Base-by-base conservation (phyloP, 2,888 invertebrate genomes). In the Noctua janthe region DNA sequence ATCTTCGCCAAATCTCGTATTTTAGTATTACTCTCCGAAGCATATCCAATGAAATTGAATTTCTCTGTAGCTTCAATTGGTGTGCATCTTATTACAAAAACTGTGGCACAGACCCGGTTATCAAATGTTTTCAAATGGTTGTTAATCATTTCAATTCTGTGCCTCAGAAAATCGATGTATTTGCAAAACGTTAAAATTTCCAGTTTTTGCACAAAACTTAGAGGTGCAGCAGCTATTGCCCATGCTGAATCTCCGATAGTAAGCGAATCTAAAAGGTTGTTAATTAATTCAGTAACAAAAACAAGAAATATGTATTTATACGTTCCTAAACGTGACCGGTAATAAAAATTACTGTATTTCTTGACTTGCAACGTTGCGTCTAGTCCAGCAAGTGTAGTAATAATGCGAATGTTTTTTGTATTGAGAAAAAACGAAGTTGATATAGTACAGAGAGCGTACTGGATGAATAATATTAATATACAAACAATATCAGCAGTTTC, bases 1-100 rank as follows among this genome's bases (percentile, higher is more conserved):
- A 92, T 91, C 23, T 86, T 84, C 1, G 94, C 93, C 59, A 94
- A 87, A 13, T 93, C 92, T 35, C 91, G 89, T 69, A 95, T 92
- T 85, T 93, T 94, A 77, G 87, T 90, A 66, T 92, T 93, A 11
- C 81, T 90, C 4, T 89, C 73, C 10, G 92, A 90, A 6, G 91
- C 84, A 56, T 80, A 86, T 11, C 93, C 93, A 62, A 92, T 92
- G 54, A 92, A 89, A 71, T 91, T 91, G 23, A 90, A 88, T 47
- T 39, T 85, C 84, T 56, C 69, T 8, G 20, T 64, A 29, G 29
- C 20, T 72, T 82, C 29, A 69, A 54, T 62, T 69, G 77, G 77
- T 49, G 39, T 88, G 6, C 92, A 66, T 64, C 71, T 67, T 67
- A 83, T 56, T 10, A 91, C 89, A 81, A 92, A 93, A 67, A 94